These are phyloP conservation scores for Philopedon plagiatum DNA, from an alignment of 2,888 invertebrate species.

Conservation along the genomic window DNA sequence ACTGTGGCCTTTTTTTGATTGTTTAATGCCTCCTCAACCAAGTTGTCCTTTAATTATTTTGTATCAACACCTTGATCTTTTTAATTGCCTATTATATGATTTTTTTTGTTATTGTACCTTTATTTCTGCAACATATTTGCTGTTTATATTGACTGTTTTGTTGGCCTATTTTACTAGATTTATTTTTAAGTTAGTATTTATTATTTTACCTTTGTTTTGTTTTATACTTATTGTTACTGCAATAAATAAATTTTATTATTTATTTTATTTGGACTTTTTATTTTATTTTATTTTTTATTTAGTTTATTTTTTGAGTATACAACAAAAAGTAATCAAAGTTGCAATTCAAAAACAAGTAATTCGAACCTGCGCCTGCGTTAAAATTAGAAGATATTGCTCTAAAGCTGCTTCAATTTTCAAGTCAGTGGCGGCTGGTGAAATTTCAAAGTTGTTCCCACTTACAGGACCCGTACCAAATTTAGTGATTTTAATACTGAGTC, in stretches of 20 bases:
- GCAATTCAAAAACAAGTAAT: no score
- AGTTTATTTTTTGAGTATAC: not conserved
- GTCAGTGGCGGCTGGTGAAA: no score
- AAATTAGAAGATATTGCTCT: no score
- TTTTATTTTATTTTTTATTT: not conserved
- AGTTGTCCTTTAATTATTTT: no score
- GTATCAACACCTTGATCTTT: not conserved
- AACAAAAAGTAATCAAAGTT: not conserved
- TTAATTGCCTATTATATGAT: conserved; percentile 14
- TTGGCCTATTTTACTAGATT: conserved; percentile 33
- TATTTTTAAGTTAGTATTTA: conserved; percentile 32
- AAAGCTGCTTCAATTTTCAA: no score
- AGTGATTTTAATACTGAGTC: no score
- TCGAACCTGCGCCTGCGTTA: no score
- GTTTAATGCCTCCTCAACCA: no score
- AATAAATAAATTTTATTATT: conserved; percentile 46
- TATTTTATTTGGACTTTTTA: conserved; percentile 19
- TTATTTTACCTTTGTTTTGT: conserved; percentile 40
- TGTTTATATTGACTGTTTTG: conserved; percentile 34
- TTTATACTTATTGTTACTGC: conserved; percentile 39
- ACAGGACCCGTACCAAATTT: no score
- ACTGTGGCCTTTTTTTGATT: no score
- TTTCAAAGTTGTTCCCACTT: no score
- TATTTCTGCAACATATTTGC: conserved; percentile 40
- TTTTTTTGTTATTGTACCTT: conserved; percentile 16